Conservation (phyloP, 2,888 invertebrate species). For the Drosophila robusta region DNA sequence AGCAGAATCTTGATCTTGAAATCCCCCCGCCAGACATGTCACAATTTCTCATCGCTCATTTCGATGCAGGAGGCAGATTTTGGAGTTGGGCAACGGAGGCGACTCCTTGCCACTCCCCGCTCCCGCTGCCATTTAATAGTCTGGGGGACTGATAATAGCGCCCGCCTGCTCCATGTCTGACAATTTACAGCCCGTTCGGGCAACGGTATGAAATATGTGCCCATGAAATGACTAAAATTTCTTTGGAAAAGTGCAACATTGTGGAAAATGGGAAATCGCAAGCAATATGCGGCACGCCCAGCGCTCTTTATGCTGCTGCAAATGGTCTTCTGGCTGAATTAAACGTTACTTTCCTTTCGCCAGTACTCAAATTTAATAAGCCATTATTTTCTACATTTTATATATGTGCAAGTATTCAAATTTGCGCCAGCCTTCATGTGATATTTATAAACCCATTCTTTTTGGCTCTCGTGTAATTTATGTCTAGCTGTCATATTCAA, state of each 20-base stretch:
- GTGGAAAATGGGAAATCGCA: constrained; percentile 83
- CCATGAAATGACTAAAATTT: constrained; percentile 84
- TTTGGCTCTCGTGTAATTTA: neutral
- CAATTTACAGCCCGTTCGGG: constrained; percentile 58
- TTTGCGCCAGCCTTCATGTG: neutral
- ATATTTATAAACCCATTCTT: constrained; percentile 22
- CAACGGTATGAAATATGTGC: constrained; percentile 69
- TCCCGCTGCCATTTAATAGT: constrained; percentile 47
- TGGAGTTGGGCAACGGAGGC: constrained; percentile 15
- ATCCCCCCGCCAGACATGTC: constrained; percentile 64
- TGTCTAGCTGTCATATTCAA: constrained; percentile 58
- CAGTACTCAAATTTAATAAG: constrained; percentile 13
- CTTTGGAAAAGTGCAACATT: constrained; percentile 84
- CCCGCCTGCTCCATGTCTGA: constrained; percentile 35
- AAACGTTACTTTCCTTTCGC: too few relatives aligned
- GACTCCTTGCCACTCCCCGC: constrained; percentile 7
- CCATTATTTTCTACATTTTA: neutral
- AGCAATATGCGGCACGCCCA: constrained; percentile 15
- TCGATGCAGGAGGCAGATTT: constrained; percentile 70
- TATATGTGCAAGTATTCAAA: neutral
- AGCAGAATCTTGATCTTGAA: constrained; percentile 66
- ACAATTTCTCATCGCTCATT: constrained; percentile 77
- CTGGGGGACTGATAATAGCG: constrained; percentile 63
- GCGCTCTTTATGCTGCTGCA: constrained; percentile 9
- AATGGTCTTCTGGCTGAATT: constrained; percentile 1